phyloP scores from a whole-genome alignment of 2,113 vertebrate species.

The Grammomys surdaster region DNA sequence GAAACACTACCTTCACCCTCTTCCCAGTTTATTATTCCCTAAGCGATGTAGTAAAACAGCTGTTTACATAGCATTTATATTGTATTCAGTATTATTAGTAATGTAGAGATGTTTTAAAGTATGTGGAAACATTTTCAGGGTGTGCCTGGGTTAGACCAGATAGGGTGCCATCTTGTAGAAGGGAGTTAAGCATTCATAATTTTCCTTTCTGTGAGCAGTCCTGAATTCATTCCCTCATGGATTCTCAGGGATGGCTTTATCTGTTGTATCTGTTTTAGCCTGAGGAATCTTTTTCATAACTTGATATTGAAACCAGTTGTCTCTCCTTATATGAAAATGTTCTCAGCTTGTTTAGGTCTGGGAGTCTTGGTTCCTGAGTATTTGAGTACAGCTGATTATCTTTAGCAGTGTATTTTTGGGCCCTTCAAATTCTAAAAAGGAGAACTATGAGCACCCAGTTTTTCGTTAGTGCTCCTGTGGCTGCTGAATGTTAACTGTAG shows the following conservation, averaged over 20 bases:
- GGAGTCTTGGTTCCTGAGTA: background rate
- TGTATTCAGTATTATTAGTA: background rate
- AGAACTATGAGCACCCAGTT: background rate
- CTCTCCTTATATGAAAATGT: conserved; percentile 29
- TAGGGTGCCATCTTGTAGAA: background rate
- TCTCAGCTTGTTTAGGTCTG: conserved; percentile 4
- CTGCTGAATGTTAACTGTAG: background rate
- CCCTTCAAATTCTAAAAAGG: conserved; percentile 38
- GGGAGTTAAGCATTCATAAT: background rate
- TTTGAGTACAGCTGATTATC: background rate
- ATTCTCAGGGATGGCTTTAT: background rate
- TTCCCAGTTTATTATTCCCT: background rate
- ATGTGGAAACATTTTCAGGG: background rate
- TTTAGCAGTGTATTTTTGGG: background rate
- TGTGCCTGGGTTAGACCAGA: background rate
- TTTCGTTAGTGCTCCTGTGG: background rate
- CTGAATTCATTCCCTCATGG: background rate
- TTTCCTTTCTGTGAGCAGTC: background rate
- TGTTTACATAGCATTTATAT: background rate
- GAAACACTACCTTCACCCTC: background rate
- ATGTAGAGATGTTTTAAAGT: conserved; percentile 3
- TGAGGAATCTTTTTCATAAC: conserved; percentile 29
- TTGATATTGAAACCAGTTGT: conserved; percentile 25
- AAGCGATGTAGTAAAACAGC: background rate
- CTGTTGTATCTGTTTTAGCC: conserved; percentile 13